These are phyloP conservation scores for Dissostichus mawsoni DNA, from an alignment of 2,113 vertebrate genomes.

Conservation along the genomic window DNA sequence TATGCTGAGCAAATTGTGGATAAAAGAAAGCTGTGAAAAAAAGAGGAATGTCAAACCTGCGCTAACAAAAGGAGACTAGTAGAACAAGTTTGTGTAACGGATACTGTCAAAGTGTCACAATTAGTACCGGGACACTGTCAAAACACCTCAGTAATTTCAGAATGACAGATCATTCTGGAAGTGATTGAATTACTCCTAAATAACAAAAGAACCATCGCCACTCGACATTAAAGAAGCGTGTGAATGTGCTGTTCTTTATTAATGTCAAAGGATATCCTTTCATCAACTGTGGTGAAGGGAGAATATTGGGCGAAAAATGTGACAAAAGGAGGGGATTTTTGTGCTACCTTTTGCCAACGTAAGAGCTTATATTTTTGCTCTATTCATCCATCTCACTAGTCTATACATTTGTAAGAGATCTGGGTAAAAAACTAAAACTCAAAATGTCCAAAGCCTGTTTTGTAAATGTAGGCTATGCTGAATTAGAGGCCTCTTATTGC, in stretches of 20 bases:
- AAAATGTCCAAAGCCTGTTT: no score
- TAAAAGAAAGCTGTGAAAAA: slow-evolving; percentile 21
- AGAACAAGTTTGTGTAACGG: slow-evolving; percentile 52
- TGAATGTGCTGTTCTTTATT: slow-evolving; percentile 28
- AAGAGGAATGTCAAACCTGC: not conserved
- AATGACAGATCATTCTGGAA: slow-evolving; percentile 37
- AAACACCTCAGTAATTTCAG: slow-evolving; percentile 37
- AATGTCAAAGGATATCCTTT: slow-evolving; percentile 26
- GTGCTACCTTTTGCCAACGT: not conserved
- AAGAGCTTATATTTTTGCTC: not conserved
- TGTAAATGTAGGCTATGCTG: no score
- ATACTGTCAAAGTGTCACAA: slow-evolving; percentile 46
- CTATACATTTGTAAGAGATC: not conserved
- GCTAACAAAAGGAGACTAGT: slow-evolving; percentile 30
- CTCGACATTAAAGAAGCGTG: slow-evolving; percentile 31
- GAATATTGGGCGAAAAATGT: slow-evolving; percentile 9
- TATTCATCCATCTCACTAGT: not conserved
- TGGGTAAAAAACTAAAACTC: no score
- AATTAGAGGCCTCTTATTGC: no score
- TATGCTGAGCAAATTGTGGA: slow-evolving; percentile 34
- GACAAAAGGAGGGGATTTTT: not conserved
- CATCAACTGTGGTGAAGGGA: slow-evolving; percentile 10
- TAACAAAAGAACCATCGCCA: slow-evolving; percentile 44
- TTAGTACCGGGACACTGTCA: slow-evolving; percentile 37
- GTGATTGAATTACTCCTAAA: slow-evolving; percentile 37